Percentiles rank a stretch among this genome's conserved stretches.
These are phyloP conservation scores for Eira barbara DNA, from an alignment of 2,113 vertebrate species.

Conservation along the genomic window DNA sequence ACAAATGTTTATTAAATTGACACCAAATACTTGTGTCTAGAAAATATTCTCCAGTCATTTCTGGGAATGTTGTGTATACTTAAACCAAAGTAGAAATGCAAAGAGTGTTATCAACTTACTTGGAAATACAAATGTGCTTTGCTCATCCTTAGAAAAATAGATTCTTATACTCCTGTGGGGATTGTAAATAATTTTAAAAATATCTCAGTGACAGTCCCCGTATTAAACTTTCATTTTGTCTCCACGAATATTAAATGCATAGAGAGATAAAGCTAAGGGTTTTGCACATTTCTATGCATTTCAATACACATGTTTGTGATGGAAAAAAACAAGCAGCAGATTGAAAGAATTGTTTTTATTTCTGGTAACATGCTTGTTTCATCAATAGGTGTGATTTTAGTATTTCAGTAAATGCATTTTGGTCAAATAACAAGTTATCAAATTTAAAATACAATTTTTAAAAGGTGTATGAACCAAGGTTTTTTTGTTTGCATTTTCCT, in stretches of 20 bases:
- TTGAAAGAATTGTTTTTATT: neutral
- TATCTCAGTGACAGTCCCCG: neutral
- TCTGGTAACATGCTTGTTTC: neutral
- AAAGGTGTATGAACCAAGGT: neutral
- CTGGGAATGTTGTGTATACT: neutral
- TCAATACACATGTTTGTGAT: neutral
- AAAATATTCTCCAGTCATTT: neutral
- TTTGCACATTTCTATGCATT: neutral
- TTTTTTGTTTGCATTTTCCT: neutral
- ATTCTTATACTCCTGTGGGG: neutral
- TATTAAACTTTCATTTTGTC: neutral
- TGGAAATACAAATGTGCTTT: constrained; percentile 38
- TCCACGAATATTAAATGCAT: neutral
- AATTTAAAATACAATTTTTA: neutral
- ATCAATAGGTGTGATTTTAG: neutral
- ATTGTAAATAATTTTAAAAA: neutral
- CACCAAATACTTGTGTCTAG: neutral
- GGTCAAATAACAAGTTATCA: neutral
- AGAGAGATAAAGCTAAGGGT: neutral
- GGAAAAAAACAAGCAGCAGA: neutral
- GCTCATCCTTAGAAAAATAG: neutral
- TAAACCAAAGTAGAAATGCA: neutral
- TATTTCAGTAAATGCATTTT: neutral
- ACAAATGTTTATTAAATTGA: neutral
- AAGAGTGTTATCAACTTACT: neutral